Conservation (phyloP, 2,113 vertebrate species). For the Zosterops pallidus region DNA sequence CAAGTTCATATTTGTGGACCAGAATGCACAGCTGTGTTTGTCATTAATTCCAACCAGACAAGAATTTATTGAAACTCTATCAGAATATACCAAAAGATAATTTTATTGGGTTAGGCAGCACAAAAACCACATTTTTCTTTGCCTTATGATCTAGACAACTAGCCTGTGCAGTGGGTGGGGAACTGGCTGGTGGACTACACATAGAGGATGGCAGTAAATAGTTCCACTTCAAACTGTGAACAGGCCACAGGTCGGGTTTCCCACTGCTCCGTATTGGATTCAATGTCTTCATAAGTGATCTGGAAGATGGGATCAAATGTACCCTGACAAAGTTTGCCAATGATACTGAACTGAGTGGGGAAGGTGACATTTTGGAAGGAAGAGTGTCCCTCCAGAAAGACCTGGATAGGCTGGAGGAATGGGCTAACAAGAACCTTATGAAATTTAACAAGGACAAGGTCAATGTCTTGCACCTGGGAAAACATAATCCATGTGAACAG, state of each 20-base stretch:
- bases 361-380: neutral
- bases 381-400: accelerated
- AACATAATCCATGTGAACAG: neutral
- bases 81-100: neutral
- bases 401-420: neutral
- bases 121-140: neutral
- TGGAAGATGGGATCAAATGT: neutral
- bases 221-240: neutral
- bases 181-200: neutral
- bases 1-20: neutral
- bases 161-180: neutral
- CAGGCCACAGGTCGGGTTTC: neutral
- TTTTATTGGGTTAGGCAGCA: neutral
- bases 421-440: neutral
- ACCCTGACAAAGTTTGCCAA: neutral
- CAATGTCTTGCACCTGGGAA: neutral
- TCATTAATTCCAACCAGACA: neutral
- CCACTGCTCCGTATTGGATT: too few species aligned
- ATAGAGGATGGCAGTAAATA: neutral
- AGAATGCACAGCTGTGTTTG: neutral
- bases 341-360: neutral
- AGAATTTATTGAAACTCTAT: neutral
- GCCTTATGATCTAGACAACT: neutral
- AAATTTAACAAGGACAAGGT: neutral
- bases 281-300: neutral